Base-by-base conservation (phyloP, 2,797 vertebrate species). In the Natrix natrix region DNA sequence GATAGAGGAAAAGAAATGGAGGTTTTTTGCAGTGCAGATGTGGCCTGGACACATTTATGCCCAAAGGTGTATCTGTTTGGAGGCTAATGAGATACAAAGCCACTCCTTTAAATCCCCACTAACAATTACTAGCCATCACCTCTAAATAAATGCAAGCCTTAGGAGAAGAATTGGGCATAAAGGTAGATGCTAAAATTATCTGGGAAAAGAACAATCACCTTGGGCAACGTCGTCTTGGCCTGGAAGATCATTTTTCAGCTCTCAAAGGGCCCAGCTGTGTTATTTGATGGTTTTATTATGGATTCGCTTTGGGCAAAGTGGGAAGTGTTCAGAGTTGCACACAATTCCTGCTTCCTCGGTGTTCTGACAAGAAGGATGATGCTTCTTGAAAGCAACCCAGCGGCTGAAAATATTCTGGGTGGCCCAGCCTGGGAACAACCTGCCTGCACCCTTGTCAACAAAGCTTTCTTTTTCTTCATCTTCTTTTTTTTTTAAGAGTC, bases 351-450 rank as follows among this genome's bases (percentile, higher is more conserved):
- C 54, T 88, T 66, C 83, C 83, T 88, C 17, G 2, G 32, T 60
- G 28, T 92, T 87, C 83, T 63, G 94, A 92, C 90, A 88, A 57
- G 86, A 83, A 90, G 12, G 66, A 43, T 37, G 20, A 3, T 28
- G 56, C 87, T 91, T 88, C 83, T 90, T 83, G 94, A 94, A 92
- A 90, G 88, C 90, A 55, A 83, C 48, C 94, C 92, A 94, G 83
- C 5, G 1, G 52, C 63, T 90, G 83, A 57, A 93, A 92, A 90
- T 78, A 91, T 94, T 93, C 92, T 94, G 94, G 94, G 94, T 92
- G 90, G 94, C 91, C 92, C 37, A 11, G 10, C 32, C 10, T 8
- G 61, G 61, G 92, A 94, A 94, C 91, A 91, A 92, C 90, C 91
- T 88, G 92, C 83, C 91, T 88, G 92, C 83, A 1, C 63, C 88